Base-by-base conservation (phyloP, 92 coral and sea anemone genomes). In the Umimayanthus chanpuru region DNA sequence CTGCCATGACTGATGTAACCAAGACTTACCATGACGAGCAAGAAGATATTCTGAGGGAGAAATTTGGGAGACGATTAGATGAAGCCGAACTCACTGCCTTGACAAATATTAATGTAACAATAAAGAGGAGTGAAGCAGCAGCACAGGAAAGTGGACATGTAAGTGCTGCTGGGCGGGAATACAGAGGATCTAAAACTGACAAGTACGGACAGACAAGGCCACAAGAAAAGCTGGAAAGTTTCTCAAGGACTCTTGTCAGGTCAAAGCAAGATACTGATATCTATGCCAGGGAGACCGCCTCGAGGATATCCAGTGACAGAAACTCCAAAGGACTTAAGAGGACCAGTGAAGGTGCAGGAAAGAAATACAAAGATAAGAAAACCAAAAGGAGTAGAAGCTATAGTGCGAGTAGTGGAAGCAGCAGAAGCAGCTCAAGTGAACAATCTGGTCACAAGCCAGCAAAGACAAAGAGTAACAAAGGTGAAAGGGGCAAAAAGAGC, bases 361-460 rank as follows among this genome's bases (percentile, higher is more conserved):
- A 82, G 78, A 70, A 71, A 3, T n/a, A 44, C 49, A 81, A 81
- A 56, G 49, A 81, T 43, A 44, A 40, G 64, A 68, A 67, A 41
- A 41, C 11, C 29, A 89, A 64, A 68, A 73, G 91, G 10, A 66
- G 88, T n/a, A 56, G 90, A 79, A 85, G 95, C 70, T 75, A 91
- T 32, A 91, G 94, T 40, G 86, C 89, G 71, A 91, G 94, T 79
- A 93, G 94, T 40, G 92, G 93, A 64, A 86, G 89, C 79, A 90
- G 90, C 89, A 80, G 92, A 40, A 94, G 93, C 73, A 88, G 90
- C 6, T 85, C 88, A 36, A 81, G 85, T 58, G 85, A n/a, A 29
- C 61, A 73, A 56, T 81, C 73, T 32, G 25, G 85, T 30, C 49
- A 20, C 85, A 81, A 36, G 40, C 8, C 66, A 83, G 25, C 40